These are phyloP conservation scores for Ceratotherium simum DNA, from an alignment of 2,113 vertebrate genomes.

Conservation along the genomic window DNA sequence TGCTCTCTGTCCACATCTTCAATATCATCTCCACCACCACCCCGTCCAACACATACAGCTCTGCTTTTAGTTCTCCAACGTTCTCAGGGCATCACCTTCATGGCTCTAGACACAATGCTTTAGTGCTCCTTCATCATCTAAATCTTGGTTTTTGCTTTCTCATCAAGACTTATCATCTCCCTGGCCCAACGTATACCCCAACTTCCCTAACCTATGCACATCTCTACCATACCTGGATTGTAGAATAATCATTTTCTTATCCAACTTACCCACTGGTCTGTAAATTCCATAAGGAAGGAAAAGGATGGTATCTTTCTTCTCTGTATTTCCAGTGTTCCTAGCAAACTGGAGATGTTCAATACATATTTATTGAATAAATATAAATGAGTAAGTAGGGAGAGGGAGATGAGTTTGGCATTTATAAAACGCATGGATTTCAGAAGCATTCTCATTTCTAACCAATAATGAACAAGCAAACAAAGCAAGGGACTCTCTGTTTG, in stretches of 20 bases:
- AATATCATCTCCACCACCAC: background rate
- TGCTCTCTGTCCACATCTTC: background rate
- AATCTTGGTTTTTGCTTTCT: background rate
- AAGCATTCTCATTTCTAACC: conserved; percentile 37
- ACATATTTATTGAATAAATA: background rate
- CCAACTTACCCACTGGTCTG: background rate
- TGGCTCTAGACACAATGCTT: background rate
- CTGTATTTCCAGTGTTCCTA: background rate
- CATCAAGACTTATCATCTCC: background rate
- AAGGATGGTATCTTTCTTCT: background rate
- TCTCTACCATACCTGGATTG: background rate
- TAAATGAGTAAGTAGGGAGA: background rate
- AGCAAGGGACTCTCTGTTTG: background rate
- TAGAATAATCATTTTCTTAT: background rate
- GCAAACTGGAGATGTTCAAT: background rate
- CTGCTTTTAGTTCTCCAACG: background rate
- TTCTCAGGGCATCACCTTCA: background rate
- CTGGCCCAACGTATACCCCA: background rate
- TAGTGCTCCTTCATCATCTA: background rate
- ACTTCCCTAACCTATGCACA: background rate
- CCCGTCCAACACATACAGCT: background rate
- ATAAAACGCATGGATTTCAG: background rate
- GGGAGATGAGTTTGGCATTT: background rate
- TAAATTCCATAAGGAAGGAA: background rate
- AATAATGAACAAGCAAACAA: background rate